Evolutionary conservation across 2,113 vertebrate genomes (phyloP).

Genomic region (Heterotilapia buettikoferi): DNA sequence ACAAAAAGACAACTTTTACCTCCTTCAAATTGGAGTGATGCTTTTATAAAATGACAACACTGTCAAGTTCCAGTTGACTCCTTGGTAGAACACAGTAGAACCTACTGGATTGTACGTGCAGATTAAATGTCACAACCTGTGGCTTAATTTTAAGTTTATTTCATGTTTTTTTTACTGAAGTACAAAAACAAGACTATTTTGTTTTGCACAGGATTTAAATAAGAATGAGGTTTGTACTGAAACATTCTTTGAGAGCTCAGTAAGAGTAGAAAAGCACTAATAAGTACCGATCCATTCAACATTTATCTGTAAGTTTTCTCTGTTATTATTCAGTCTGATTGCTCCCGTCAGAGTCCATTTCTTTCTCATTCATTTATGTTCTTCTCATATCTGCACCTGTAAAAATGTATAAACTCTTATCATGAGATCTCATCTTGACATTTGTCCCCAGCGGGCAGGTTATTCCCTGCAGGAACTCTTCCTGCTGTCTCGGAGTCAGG

Average conservation of each 20-base stretch:
- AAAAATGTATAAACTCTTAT: not conserved
- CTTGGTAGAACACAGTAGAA: not conserved
- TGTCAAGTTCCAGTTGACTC: not conserved
- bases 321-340: not conserved
- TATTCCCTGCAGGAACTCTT: slow-evolving; percentile 97
- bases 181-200: not conserved
- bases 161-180: not conserved
- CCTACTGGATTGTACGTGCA: not conserved
- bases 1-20: not conserved
- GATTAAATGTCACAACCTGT: not conserved
- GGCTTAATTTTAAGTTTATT: not conserved
- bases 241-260: accelerated
- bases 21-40: not conserved
- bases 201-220: not conserved
- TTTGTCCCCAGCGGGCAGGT: slow-evolving; percentile 80
- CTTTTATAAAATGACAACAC: not conserved
- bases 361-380: not conserved
- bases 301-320: not conserved
- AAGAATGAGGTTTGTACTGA: not conserved
- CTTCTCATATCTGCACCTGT: not conserved
- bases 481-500: slow-evolving; percentile 88
- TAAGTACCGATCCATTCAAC: accelerated
- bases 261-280: not conserved
- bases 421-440: not conserved
- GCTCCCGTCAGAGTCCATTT: not conserved